phyloP scores from a whole-genome alignment of 2,113 vertebrate species.

The Percina caprodes region DNA sequence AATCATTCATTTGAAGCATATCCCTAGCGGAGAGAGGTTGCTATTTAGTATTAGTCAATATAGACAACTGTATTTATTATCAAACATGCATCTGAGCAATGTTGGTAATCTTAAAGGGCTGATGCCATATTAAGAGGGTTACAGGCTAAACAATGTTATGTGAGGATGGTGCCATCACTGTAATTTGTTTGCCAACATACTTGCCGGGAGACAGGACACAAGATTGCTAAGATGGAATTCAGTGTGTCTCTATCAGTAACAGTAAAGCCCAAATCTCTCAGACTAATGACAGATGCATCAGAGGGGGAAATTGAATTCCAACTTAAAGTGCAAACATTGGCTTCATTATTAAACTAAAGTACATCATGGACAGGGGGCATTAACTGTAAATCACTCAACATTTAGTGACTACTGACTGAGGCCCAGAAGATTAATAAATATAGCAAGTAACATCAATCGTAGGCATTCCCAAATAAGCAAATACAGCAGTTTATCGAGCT shows the following conservation, averaged over 20 bases:
- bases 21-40: conserved; percentile 38
- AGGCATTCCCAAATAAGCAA: conserved; percentile 33
- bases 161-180: conserved; percentile 18
- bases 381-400: conserved; percentile 12
- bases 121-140: conserved; percentile 17
- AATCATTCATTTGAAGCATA: conserved; percentile 55
- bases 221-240: conserved; percentile 48
- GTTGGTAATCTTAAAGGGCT: conserved; percentile 45
- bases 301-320: conserved; percentile 24
- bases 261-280: conserved; percentile 5
- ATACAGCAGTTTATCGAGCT: conserved; percentile 19
- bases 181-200: conserved; percentile 3
- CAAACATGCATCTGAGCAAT: conserved; percentile 73
- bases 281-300: conserved; percentile 20
- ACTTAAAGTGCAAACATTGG: conserved; percentile 72
- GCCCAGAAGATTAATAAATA: conserved; percentile 38
- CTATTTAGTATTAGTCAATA: conserved; percentile 40
- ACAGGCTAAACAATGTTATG: conserved; percentile 13
- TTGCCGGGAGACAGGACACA: conserved; percentile 15
- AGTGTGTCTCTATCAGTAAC: conserved; percentile 23
- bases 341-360: conserved; percentile 55
- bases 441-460: conserved; percentile 46
- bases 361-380: conserved; percentile 34
- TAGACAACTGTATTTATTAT: conserved; percentile 31
- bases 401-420: conserved; percentile 20